phyloP scores from a whole-genome alignment of 2,888 invertebrate genomes.

The Ommatoiulus sabulosus region DNA sequence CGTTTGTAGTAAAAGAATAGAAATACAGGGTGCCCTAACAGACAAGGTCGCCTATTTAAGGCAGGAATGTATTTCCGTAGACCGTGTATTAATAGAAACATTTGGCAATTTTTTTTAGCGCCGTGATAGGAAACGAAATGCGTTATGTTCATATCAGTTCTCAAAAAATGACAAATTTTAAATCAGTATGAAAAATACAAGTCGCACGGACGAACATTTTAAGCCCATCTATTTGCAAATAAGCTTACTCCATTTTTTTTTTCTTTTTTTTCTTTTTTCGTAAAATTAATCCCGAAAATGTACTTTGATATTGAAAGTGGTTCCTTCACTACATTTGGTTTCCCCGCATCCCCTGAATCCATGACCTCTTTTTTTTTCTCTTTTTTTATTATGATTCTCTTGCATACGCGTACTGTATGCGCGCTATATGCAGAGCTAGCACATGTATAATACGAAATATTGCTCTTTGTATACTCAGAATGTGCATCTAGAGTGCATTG shows the following conservation, averaged over 20 bases:
- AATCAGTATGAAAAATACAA: not conserved
- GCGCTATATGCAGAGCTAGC: not conserved
- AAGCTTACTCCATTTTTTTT: not conserved
- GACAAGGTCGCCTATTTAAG: not conserved
- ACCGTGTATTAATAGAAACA: not conserved
- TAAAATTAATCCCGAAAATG: constrained; percentile 15
- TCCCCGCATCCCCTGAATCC: not conserved
- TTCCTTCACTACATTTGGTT: not conserved
- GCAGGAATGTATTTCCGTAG: not conserved
- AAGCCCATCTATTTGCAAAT: not conserved
- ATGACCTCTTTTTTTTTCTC: not conserved
- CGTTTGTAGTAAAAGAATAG: not conserved
- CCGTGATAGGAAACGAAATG: not conserved
- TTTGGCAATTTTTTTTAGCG: not conserved
- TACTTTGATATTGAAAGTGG: constrained; percentile 14
- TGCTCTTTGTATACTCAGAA: not conserved
- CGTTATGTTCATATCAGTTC: not conserved
- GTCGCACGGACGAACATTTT: not conserved
- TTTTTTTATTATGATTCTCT: not conserved
- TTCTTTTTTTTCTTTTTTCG: not conserved
- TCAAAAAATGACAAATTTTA: not conserved
- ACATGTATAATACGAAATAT: not conserved
- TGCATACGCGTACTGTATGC: not conserved
- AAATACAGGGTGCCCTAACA: not conserved
- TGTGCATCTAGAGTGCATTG: not conserved